Conservation (phyloP, 2,797 vertebrate genomes). For the Tinamus major region DNA sequence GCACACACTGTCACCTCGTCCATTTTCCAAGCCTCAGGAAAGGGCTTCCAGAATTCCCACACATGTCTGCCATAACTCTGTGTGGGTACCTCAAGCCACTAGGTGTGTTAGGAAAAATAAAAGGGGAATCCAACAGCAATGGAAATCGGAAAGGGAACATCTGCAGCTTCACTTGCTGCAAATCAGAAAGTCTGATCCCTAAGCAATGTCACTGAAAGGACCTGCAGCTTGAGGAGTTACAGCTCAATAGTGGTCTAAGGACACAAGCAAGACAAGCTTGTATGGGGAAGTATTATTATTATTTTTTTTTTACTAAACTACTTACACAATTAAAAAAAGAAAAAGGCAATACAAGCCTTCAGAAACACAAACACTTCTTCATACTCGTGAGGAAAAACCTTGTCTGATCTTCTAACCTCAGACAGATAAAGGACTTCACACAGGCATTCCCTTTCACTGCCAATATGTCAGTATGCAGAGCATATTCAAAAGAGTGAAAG, state of each 20-base stretch:
- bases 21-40: too few relatives aligned
- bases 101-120: not conserved
- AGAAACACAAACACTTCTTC: not conserved
- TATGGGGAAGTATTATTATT: not conserved
- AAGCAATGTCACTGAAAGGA: not conserved
- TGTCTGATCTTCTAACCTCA: not conserved
- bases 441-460: not conserved
- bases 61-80: not conserved
- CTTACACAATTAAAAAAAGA: not conserved
- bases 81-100: not conserved
- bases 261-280: not conserved
- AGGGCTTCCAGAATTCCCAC: too few relatives aligned
- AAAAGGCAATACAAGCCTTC: not conserved
- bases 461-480: not conserved
- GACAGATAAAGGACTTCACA: not conserved
- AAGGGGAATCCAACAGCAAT: not conserved
- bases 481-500: not conserved
- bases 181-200: not conserved
- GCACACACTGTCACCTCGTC: not conserved
- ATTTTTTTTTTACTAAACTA: not conserved
- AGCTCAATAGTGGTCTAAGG: not conserved
- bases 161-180: not conserved
- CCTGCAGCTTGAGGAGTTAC: not conserved
- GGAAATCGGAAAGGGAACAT: not conserved
- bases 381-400: not conserved